phyloP scores from a whole-genome alignment of 1,140 invertebrate genomes.

The Berghia stephanieae region DNA sequence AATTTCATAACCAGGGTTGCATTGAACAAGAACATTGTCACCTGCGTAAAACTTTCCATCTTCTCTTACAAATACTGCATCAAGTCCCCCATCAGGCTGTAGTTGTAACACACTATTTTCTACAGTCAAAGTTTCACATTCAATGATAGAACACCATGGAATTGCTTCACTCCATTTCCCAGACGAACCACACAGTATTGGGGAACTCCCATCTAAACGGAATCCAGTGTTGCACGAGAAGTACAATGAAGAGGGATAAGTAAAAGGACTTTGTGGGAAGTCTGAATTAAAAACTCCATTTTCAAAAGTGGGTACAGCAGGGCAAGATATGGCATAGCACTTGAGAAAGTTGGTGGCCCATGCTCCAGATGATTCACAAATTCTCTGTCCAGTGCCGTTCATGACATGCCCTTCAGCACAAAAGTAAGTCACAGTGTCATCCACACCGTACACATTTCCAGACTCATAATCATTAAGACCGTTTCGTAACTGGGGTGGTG shows the following conservation, averaged over 20 bases:
- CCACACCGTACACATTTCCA: too few relatives aligned
- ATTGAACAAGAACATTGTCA: constrained; percentile 75
- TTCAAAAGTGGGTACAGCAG: constrained; percentile 41
- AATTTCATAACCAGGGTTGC: constrained; percentile 78
- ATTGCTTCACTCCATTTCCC: constrained; percentile 80
- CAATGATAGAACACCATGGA: constrained; percentile 41
- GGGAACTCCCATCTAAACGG: constrained; percentile 25
- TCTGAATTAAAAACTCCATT: constrained; percentile 42
- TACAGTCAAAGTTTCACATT: constrained; percentile 35
- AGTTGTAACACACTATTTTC: constrained; percentile 8
- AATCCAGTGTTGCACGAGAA: constrained; percentile 53
- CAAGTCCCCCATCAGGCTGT: constrained; percentile 1
- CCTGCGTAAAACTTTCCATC: background rate
- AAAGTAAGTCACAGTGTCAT: constrained; percentile 40
- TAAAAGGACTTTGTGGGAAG: constrained; percentile 38
- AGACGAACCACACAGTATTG: constrained; percentile 67
- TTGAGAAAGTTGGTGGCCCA: constrained; percentile 71
- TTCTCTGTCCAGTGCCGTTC: constrained; percentile 65
- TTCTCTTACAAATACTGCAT: background rate
- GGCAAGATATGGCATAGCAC: constrained; percentile 58
- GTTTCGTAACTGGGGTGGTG: constrained; percentile 51
- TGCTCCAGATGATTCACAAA: constrained; percentile 79
- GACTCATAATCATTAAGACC: constrained; percentile 25
- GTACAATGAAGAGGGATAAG: constrained; percentile 42
- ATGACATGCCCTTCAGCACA: constrained; percentile 50